Base-by-base conservation (phyloP, 1,140 invertebrate genomes). In the Pachyrhynchus sulphureomaculatus region DNA sequence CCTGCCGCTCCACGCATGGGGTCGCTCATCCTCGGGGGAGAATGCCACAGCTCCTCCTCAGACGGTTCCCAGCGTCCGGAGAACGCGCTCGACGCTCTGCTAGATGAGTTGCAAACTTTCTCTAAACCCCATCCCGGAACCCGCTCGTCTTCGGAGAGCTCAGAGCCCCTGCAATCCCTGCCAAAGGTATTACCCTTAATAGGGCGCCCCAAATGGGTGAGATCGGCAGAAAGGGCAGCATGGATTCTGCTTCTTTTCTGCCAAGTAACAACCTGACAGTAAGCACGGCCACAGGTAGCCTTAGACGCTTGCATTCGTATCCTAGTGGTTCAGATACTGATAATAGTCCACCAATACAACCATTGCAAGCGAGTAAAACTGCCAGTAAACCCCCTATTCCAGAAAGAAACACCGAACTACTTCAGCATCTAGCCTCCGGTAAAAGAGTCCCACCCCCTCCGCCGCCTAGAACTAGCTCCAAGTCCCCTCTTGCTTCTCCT, bases 11-110 rank as follows among this genome's bases (percentile, higher is more conserved):
- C 80, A 78, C 83, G 84, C 80, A 78, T 86, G 87, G 84, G 82
- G 79, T 75, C 83, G 83, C 72, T 80, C 80, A 63, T 78, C 79
- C 68, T 84, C 83, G 80, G 83, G 82, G 83, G 86, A 82, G 84
- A 84, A 83, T 74, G 79, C 77, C 66, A 74, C 79, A 67, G 76
- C 77, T 80, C 82, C 78, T 75, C 83, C 81, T 76, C 83, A 80
- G 77, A 83, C 78, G 74, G 77, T 76, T 32, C 53, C 61, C 61
- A 64, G 80, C 85, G 88, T 83, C 80, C 87, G 83, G 91, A 93
- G 87, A 94, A 93, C 87, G 89, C 91, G 85, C 90, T 95, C 87
- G 92, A 95, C 87, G 89, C 90, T 86, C 78, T 95, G 87, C 77
- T 95, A 91, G 91, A 94, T 75, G 92, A 95, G 77, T 81, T 94